A percentile compares a stretch with the other conserved stretches of the same genome.
phyloP scores from a whole-genome alignment of 2,888 invertebrate species.

The Microdon myrmicae region DNA sequence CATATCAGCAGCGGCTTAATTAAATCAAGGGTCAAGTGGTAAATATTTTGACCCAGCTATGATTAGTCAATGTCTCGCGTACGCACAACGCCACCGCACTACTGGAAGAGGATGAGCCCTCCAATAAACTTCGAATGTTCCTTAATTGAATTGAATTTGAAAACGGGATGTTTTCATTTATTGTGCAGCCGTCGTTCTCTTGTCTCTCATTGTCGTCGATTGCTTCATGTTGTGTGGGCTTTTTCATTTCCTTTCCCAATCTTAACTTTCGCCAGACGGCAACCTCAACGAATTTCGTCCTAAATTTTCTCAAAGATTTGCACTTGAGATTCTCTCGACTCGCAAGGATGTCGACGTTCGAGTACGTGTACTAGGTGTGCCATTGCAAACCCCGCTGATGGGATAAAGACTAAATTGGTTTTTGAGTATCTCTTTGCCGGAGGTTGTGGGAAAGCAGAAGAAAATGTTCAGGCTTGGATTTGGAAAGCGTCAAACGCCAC shows the following conservation, averaged over 20 bases:
- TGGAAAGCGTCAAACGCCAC: slow-evolving; percentile 37
- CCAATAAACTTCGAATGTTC: slow-evolving; percentile 47
- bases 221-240: slow-evolving; percentile 48
- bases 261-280: slow-evolving; percentile 16
- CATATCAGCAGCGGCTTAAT: slow-evolving; percentile 64
- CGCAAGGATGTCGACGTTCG: slow-evolving; percentile 22
- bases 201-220: slow-evolving; percentile 3
- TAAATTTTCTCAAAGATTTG: slow-evolving; percentile 42
- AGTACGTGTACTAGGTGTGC: not conserved
- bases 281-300: not conserved
- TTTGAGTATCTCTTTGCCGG: slow-evolving; percentile 34
- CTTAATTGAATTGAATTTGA: slow-evolving; percentile 49
- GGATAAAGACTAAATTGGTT: slow-evolving; percentile 38
- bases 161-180: slow-evolving; percentile 51
- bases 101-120: slow-evolving; percentile 42
- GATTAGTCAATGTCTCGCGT: slow-evolving; percentile 59
- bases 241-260: slow-evolving; percentile 47
- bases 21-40: slow-evolving; percentile 68
- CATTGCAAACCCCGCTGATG: slow-evolving; percentile 46
- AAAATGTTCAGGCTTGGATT: slow-evolving; percentile 32
- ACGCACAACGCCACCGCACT: slow-evolving; percentile 11
- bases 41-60: slow-evolving; percentile 68
- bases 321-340: slow-evolving; percentile 23
- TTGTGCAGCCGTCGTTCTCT: slow-evolving; percentile 12
- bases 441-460: slow-evolving; percentile 47